These are phyloP conservation scores for Cyprinodon variegatus DNA, from an alignment of 2,113 vertebrate species.

Conservation along the genomic window DNA sequence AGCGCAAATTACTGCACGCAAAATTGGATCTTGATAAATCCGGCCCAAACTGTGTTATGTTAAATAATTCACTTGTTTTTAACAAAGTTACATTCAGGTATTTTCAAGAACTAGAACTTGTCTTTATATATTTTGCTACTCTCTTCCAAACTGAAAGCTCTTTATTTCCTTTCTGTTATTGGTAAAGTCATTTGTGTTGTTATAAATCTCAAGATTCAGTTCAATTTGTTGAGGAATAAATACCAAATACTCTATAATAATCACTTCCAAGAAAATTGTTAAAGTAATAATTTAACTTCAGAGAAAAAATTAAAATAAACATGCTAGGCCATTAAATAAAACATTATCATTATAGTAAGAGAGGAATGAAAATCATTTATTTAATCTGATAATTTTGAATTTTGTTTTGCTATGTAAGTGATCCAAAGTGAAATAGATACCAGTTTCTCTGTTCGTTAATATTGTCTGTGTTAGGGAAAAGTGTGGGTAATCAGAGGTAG, in stretches of 20 bases:
- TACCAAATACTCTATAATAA: constrained; percentile 21
- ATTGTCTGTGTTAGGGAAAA: constrained; percentile 5
- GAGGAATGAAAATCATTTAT: background rate
- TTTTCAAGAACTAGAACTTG: background rate
- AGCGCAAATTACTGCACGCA: too few relatives aligned
- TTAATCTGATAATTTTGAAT: too few relatives aligned
- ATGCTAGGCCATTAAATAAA: background rate
- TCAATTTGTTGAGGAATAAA: constrained; percentile 28
- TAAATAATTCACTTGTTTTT: background rate
- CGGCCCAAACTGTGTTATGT: background rate
- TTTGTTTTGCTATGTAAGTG: constrained; percentile 13
- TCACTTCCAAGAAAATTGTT: background rate
- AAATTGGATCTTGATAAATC: too few relatives aligned
- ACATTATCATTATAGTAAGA: background rate
- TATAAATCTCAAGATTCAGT: constrained; percentile 22
- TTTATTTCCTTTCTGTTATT: background rate
- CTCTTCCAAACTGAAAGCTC: background rate
- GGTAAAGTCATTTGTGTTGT: background rate
- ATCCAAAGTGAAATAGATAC: background rate
- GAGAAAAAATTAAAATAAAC: background rate
- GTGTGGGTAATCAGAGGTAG: constrained; percentile 22
- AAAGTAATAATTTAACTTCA: background rate
- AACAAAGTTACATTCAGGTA: background rate
- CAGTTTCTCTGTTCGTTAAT: constrained; percentile 10
- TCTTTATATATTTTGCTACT: background rate